Evolutionary conservation across 2,113 vertebrate species (phyloP), one percentile per base, ranked within the genome.

Genomic region (Prinia subflava): DNA sequence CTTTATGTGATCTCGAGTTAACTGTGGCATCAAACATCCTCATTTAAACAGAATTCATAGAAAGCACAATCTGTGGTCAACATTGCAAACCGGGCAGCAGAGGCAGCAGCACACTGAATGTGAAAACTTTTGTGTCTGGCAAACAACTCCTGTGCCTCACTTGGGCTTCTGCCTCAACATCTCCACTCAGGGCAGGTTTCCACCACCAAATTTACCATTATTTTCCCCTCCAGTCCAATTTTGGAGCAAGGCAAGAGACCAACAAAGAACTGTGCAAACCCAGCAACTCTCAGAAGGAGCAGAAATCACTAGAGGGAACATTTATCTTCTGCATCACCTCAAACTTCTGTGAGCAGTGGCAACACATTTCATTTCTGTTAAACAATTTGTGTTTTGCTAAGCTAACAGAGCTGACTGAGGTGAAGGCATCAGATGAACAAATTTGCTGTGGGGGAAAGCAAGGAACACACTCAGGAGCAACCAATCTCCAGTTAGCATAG

Each of bases 31-130:
- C 85, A 46, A 42, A 35, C 18, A 35, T 42, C 56, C 69, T 47
- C 49, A 35, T 24, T 67, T 35, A 28, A 59, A 55, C 0, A 24
- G 17, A 31, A 30, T 7, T 62, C 37, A 71, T 0, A 57, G 52
- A 64, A 82, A 59, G 57, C 57, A 49, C 28, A 12, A 17, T 4
- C 37, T 20, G 0, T 3, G 39, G 7, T 59, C 44, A 70, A 2
- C 22, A 37, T 5, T 3, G 17, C 28, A 33, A 11, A 1, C 28
- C 6, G 27, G 57, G 42, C 0, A 22, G 23, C 4, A 28, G 2
- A 53, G 24, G 39, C 33, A 92, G 49, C 15, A 52, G 42, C 60
- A 47, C 3, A 17, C 3, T 2, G 5, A 59, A 15, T 1, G 1
- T 33, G 68, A 62, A 28, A 33, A 57, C 18, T 49, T 65, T 6